Evolutionary conservation across 1,140 invertebrate genomes (phyloP), one percentile per base, ranked within the genome.

Genomic region (Sinella curviseta): DNA sequence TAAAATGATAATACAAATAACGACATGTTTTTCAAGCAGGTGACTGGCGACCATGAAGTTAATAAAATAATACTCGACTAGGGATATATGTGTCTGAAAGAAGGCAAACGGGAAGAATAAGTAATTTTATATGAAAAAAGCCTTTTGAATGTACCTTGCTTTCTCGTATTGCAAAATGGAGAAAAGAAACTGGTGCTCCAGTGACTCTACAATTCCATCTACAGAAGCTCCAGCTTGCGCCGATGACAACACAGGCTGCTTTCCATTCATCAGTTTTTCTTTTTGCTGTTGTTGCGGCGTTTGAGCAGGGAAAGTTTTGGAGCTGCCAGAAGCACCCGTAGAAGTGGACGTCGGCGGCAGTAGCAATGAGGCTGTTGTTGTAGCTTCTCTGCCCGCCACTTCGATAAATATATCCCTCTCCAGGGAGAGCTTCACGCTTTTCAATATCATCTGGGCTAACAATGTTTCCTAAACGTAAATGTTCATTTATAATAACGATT

Each of bases 401-500:
- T 57, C 55, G 14, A 30, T 2, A 1, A 77, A 16, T n/a, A 77
- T 4, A 55, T 77, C 55, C 12, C 36, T 74, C 57, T 83, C 83
- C 57, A 83, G 55, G 12, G 77, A 70, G 35, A 83, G 65, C 55
- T 82, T 82, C 2, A 83, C 81, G 74, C 81, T 82, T 76, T 80
- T 79, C 24, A 83, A 55, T 36, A 83, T 81, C 81, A 82, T 81
- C 57, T 83, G 83, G 34, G 83, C 81, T 35, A 83, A 57, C n/a
- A 83, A 78, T 35, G 77, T 82, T 74, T 83, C 83, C 83, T 83
- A n/a, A n/a, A n/a, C n/a, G n/a, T n/a, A n/a, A n/a, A n/a, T n/a
- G n/a, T n/a, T n/a, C n/a, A n/a, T n/a, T 14, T n/a, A 54, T 54
- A 54, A n/a, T 54, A 16, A 54, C n/a, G 48, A 54, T n/a, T 16